Conservation (phyloP, 2,797 vertebrate species). For the Petrocephalus schoutedeni region DNA sequence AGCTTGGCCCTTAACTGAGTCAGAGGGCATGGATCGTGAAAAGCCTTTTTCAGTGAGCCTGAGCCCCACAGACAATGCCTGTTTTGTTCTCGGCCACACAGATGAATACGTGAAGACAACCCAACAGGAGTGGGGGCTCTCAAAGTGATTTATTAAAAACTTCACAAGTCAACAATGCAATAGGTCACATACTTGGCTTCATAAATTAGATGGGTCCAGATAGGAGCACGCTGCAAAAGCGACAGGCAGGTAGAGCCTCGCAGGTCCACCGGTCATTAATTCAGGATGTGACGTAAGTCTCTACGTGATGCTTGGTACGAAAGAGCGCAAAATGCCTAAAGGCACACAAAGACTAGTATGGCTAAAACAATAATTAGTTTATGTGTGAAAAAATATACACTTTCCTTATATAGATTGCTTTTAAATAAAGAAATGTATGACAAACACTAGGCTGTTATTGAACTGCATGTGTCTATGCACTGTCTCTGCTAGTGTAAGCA, state of each 20-base stretch:
- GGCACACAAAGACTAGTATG: background rate
- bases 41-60: background rate
- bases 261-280: background rate
- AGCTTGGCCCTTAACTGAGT: conserved; percentile 19
- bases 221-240: background rate
- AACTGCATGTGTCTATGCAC: background rate
- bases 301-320: background rate
- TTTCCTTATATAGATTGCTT: background rate
- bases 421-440: background rate
- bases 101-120: conserved; percentile 28
- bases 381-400: background rate
- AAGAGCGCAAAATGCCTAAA: background rate
- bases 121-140: background rate
- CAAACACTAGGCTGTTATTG: background rate
- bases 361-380: background rate
- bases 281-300: background rate
- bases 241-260: background rate
- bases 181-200: background rate
- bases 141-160: background rate
- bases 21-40: background rate
- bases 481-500: background rate
- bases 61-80: conserved; percentile 11
- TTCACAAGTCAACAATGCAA: conserved; percentile 1
- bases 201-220: background rate
- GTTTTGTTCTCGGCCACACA: background rate